Percentiles rank a stretch among this genome's conserved stretches.
phyloP scores from a whole-genome alignment of 1,140 invertebrate species.

The Saccostrea echinata region DNA sequence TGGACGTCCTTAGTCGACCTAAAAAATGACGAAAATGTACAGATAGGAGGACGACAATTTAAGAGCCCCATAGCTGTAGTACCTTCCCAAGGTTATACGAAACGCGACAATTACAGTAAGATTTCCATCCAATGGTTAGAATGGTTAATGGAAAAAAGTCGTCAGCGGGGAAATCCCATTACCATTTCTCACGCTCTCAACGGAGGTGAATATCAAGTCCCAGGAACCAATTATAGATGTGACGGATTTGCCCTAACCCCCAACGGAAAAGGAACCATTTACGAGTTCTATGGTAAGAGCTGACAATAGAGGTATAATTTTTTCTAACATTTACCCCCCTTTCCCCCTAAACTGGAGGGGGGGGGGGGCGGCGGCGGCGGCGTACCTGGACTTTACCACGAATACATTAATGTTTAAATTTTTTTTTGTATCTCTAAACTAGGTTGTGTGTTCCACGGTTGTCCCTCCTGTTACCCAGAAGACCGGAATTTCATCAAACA shows the following conservation, averaged over 20 bases:
- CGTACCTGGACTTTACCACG: background rate
- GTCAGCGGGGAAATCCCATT: background rate
- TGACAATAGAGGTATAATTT: background rate
- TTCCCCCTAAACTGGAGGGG: conserved; percentile 4
- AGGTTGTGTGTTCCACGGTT: conserved; percentile 47
- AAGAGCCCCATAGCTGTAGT: conserved; percentile 48
- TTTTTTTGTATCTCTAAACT: background rate
- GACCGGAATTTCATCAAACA: conserved; percentile 25
- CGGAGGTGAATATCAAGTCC: conserved; percentile 41
- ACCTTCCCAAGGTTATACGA: conserved; percentile 47
- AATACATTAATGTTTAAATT: background rate
- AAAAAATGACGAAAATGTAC: background rate
- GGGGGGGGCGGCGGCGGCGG: conserved; percentile 41
- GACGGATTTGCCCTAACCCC: conserved; percentile 41
- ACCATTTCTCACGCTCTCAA: conserved; percentile 53
- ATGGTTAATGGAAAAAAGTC: conserved; percentile 45
- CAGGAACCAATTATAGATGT: conserved; percentile 49
- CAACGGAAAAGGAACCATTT: conserved; percentile 32
- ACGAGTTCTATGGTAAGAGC: conserved; percentile 56
- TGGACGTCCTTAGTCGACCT: background rate
- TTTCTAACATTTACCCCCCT: conserved; percentile 15
- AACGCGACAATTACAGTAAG: conserved; percentile 45
- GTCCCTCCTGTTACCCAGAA: conserved; percentile 35
- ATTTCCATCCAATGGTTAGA: conserved; percentile 55
- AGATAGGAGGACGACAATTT: conserved; percentile 32